Percentiles rank a stretch among this genome's conserved stretches.
phyloP scores from a whole-genome alignment of 2,888 invertebrate genomes.

The Apotomis turbidana region DNA sequence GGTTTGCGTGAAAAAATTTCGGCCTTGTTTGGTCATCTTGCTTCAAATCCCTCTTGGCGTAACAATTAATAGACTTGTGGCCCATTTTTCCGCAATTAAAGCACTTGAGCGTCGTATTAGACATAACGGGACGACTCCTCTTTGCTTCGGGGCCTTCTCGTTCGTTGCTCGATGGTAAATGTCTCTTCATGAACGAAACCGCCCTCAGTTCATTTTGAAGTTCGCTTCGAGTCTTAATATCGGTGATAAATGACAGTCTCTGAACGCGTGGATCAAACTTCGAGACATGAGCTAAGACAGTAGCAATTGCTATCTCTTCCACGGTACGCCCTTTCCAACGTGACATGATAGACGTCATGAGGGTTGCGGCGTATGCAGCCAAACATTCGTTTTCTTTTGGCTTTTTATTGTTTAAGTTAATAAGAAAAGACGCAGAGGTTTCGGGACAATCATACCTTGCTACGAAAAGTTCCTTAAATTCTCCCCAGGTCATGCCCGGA shows the following conservation, averaged over 20 bases:
- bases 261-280: slow-evolving; percentile 30
- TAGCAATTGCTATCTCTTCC: slow-evolving; percentile 33
- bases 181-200: background rate
- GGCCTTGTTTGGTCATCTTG: background rate
- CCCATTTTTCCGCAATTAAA: too few species aligned
- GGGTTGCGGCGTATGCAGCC: background rate
- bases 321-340: slow-evolving; percentile 21
- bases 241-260: slow-evolving; percentile 37
- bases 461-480: slow-evolving; percentile 31
- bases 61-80: background rate
- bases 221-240: slow-evolving; percentile 21
- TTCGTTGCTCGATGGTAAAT: background rate
- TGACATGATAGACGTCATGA: slow-evolving; percentile 32
- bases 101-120: too few species aligned
- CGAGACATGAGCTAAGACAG: slow-evolving; percentile 32
- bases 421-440: background rate
- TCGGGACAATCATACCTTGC: slow-evolving; percentile 11
- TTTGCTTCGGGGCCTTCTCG: background rate
- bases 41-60: background rate
- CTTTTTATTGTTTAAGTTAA: background rate
- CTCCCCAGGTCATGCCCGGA: slow-evolving; percentile 29
- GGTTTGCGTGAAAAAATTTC: background rate
- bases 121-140: background rate
- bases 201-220: background rate
- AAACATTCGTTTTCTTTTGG: background rate